A percentile compares a stretch with the other conserved stretches of the same genome.
Evolutionary conservation across 1,140 invertebrate genomes (phyloP).

Genomic region (Lamellibrachia luymesi): DNA sequence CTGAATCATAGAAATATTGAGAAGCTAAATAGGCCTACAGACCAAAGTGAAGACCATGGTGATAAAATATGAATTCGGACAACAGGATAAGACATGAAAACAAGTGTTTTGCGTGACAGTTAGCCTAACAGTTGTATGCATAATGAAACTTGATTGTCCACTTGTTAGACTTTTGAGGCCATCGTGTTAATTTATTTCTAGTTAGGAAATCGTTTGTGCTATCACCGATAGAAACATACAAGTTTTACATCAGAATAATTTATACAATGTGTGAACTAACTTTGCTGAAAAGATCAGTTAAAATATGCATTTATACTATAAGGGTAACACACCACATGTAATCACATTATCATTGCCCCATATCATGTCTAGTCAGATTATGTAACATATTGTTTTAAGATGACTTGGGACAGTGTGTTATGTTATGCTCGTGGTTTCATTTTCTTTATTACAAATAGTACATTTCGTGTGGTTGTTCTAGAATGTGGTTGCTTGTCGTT

Average conservation of each 20-base stretch:
- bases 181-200: not conserved
- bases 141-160: too few species aligned
- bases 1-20: not conserved
- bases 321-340: not conserved
- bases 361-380: not conserved
- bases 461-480: not conserved
- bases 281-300: not conserved
- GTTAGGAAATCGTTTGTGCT: not conserved
- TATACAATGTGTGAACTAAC: not conserved
- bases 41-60: too few species aligned
- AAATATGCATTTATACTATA: not conserved
- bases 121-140: too few species aligned
- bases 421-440: not conserved
- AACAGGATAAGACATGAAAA: too few species aligned
- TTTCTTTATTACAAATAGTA: not conserved
- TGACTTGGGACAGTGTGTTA: not conserved
- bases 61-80: too few species aligned
- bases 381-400: not conserved
- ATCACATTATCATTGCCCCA: not conserved
- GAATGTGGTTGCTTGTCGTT: not conserved
- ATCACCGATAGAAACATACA: not conserved
- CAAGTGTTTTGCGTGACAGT: too few species aligned
- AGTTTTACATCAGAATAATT: not conserved
- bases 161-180: not conserved
- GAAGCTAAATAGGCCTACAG: not conserved